Percentiles rank a stretch among this genome's conserved stretches.
Conservation (phyloP, 2,888 invertebrate species). For the Lucinisca nassula region DNA sequence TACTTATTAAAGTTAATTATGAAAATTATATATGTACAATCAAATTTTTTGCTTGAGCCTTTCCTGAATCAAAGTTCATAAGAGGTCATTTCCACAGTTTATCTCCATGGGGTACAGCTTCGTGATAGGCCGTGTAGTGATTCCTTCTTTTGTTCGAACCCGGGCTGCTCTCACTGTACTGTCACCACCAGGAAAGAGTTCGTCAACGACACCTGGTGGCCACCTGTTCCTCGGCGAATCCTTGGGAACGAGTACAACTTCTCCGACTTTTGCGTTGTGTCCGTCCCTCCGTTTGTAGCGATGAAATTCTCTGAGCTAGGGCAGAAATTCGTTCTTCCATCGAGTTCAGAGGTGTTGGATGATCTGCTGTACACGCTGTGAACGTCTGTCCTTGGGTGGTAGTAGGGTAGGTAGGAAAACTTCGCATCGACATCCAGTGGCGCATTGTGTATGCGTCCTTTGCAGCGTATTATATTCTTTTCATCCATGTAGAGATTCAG, state of each 20-base stretch:
- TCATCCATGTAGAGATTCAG: too few species aligned
- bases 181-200: not conserved
- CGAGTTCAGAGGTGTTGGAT: not conserved
- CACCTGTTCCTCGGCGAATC: not conserved
- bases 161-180: not conserved
- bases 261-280: constrained; percentile 1
- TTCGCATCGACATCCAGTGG: too few species aligned
- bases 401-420: too few species aligned
- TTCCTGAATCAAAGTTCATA: too few species aligned
- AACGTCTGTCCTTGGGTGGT: too few species aligned
- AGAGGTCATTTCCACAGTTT: not conserved
- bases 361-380: not conserved
- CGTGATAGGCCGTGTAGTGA: not conserved
- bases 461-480: too few species aligned
- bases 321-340: not conserved
- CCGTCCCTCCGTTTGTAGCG: not conserved
- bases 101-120: not conserved
- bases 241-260: not conserved
- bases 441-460: too few species aligned
- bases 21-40: too few species aligned
- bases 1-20: too few species aligned
- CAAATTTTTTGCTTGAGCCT: too few species aligned
- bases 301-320: not conserved
- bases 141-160: not conserved
- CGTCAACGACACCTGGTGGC: not conserved